These are phyloP conservation scores for Hypsibius dujardini DNA, from an alignment of 1,140 invertebrate genomes.

Conservation along the genomic window DNA sequence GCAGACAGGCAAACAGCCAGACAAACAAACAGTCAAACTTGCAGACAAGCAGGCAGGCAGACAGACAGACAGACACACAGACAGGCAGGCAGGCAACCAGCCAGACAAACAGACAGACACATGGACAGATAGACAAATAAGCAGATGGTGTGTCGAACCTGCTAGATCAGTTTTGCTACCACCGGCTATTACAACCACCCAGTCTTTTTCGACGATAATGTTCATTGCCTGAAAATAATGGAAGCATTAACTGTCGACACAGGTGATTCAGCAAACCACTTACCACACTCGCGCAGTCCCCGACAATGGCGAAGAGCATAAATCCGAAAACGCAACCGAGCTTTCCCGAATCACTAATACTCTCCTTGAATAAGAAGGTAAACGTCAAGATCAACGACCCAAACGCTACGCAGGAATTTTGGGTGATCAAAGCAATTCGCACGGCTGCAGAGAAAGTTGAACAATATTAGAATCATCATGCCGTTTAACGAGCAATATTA, in stretches of 20 bases:
- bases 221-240: constrained; percentile 28
- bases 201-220: constrained; percentile 38
- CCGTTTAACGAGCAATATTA: constrained; percentile 9
- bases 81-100: no score
- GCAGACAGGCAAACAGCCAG: no score
- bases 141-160: constrained; percentile 24
- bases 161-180: constrained; percentile 28
- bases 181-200: constrained; percentile 37
- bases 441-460: constrained; percentile 23
- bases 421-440: constrained; percentile 20
- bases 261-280: constrained; percentile 12
- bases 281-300: background rate
- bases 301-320: constrained; percentile 20
- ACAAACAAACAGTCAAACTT: no score
- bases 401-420: constrained; percentile 23
- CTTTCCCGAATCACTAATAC: constrained; percentile 19
- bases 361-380: constrained; percentile 23
- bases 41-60: no score
- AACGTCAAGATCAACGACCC: constrained; percentile 23
- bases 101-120: background rate
- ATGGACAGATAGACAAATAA: background rate
- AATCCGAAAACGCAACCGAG: constrained; percentile 24
- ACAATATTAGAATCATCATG: constrained; percentile 7
- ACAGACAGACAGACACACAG: no score
- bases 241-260: constrained; percentile 19